Conservation (phyloP, 2,113 vertebrate species). For the Cyanoderma ruficeps region DNA sequence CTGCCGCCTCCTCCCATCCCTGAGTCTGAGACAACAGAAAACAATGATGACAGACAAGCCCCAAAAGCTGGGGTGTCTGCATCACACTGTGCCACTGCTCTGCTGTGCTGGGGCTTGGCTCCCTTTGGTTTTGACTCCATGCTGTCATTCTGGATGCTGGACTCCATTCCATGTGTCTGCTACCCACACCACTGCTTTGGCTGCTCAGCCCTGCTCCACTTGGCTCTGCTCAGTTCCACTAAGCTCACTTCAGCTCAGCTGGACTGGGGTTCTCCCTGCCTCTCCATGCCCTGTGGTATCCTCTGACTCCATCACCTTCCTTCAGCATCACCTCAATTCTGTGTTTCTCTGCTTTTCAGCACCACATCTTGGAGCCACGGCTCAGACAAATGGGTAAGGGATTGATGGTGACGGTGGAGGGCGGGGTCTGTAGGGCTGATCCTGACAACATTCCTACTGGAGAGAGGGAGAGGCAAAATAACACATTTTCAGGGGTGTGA, state of each 20-base stretch:
- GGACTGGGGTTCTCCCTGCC: neutral
- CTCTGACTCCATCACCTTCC: fast-evolving
- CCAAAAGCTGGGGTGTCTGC: neutral
- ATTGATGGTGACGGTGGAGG: fast-evolving
- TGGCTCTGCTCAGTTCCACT: too few relatives aligned
- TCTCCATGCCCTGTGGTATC: fast-evolving
- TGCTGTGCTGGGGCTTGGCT: neutral
- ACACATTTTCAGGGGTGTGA: neutral
- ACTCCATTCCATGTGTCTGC: neutral
- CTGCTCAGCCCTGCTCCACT: neutral
- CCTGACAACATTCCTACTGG: neutral
- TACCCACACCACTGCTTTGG: neutral
- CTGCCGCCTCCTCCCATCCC: neutral
- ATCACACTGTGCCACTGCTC: fast-evolving
- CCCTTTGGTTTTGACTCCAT: fast-evolving
- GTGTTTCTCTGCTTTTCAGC: neutral
- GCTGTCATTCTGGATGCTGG: too few relatives aligned
- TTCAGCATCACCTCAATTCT: fast-evolving
- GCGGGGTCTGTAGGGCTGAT: neutral
- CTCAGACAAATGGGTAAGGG: neutral
- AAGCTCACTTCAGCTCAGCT: neutral
- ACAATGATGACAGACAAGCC: neutral
- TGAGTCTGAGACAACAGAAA: neutral
- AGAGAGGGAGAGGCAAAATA: neutral
- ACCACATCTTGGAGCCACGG: neutral